These are phyloP conservation scores for Zaprionus ghesquierei DNA, from an alignment of 1,140 invertebrate genomes.

Conservation along the genomic window DNA sequence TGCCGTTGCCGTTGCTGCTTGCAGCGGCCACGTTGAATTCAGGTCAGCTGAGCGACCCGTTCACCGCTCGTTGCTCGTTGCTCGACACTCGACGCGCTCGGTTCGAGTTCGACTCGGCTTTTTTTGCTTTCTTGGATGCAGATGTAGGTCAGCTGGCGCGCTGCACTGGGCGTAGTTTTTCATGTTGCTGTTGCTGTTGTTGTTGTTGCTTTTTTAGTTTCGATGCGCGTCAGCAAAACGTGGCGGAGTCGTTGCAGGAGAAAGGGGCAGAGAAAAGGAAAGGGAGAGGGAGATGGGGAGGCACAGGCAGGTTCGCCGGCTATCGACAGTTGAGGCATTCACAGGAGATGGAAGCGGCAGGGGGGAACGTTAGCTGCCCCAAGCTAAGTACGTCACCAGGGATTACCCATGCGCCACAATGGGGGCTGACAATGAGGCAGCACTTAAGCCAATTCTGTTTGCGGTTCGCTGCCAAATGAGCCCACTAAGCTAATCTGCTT, in stretches of 20 bases:
- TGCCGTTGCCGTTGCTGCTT: not conserved
- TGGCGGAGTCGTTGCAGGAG: not conserved
- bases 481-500: constrained; percentile 48
- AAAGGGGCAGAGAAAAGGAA: not conserved
- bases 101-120: constrained; percentile 20
- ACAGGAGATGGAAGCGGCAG: not conserved
- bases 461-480: constrained; percentile 46
- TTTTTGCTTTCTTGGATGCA: constrained; percentile 29
- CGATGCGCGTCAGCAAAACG: constrained; percentile 74
- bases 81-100: not conserved
- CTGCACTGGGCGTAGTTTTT: constrained; percentile 9
- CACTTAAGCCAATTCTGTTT: constrained; percentile 50
- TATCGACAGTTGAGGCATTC: constrained; percentile 22
- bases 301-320: constrained; percentile 31
- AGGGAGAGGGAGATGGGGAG: not conserved
- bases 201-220: constrained; percentile 31
- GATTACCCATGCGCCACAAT: constrained; percentile 35
- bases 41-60: constrained; percentile 55
- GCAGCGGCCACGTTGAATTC: constrained; percentile 38
- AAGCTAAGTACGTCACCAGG: constrained; percentile 31
- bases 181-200: not conserved
- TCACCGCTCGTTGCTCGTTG: not conserved
- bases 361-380: not conserved
- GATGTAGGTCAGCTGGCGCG: constrained; percentile 71
- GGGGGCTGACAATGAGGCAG: constrained; percentile 40